Base-by-base conservation (phyloP, 2,888 invertebrate genomes). In the Thereva unica region DNA sequence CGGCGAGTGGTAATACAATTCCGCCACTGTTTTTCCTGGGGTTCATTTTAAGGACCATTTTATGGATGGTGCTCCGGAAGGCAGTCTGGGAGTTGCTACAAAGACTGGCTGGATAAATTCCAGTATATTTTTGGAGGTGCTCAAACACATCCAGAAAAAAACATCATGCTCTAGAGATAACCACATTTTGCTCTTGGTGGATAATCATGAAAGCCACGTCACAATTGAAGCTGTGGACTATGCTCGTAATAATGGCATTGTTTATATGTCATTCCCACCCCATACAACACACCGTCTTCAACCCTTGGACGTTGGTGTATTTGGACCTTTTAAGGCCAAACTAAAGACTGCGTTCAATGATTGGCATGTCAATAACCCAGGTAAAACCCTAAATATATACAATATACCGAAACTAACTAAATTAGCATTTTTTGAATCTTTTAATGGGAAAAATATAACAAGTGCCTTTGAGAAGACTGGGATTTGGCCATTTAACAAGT, bases 211-310 rank as follows among this genome's bases (percentile, higher is more conserved):
- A 68, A 73, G 71, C 6, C 77, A 77, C 67, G 68, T 73, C 49
- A 72, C 73, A 12, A 66, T 77, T 47, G 71, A 72, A 57, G 71
- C 72, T 61, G 71, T 80, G 50, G 70, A 76, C 56, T 74, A 72
- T 69, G 75, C 75, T 50, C 74, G 74, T 68, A 74, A 76, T 23
- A 76, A 78, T 72, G 77, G 77, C n/a, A 75, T 79, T 65, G 72
- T 76, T 61, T 71, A 52, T 40, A 42, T 66, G 50, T 59, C 68
- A 53, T 70, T 67, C 44, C 64, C 65, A 23, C 64, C 64, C 42
- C 66, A 70, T 40, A 67, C 53, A 12, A 45, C 64, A 9, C 68
- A 68, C 12, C 50, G 55, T 7, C 55, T 66, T 37, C 67, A 69
- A 56, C 66, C 69, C 12, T 44, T 68, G 41, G 68, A 68, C 68